Base-by-base conservation (phyloP, 2,797 vertebrate species). In the Caiman crocodilus region DNA sequence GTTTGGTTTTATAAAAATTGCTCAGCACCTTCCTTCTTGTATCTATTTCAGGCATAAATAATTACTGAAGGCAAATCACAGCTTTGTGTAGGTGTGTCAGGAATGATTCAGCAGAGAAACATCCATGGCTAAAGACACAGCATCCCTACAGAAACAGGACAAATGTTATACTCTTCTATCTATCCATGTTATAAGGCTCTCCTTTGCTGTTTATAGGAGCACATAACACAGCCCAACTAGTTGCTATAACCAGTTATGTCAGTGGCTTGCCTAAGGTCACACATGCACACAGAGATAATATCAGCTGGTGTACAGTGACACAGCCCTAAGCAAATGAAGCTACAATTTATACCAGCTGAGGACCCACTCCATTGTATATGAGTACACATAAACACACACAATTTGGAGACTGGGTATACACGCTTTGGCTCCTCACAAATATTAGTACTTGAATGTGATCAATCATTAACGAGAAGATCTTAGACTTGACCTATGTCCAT, bases 71-170 rank as follows among this genome's bases (percentile, higher is more conserved):
- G 82, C 93, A 94, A 94, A 97, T 93, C 95, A 90, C 77, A 89
- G 90, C 76, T 88, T 91, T 90, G 80, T 86, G 93, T 95, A 91
- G 91, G 93, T 94, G 93, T 84, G 92, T 87, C 88, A 91, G 57
- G 84, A 92, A 84, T 94, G 94, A 96, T 79, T 96, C 95, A 94
- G 89, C 93, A 91, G 73, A 92, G 92, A 74, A 91, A 87, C 67
- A 92, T 0, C 28, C 83, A 50, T 10, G 77, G 79, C 74, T 85
- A 85, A 91, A 89, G 90, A 87, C 6, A 7, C n/a, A 88, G 60
- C 78, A 76, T 93, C 85, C 82, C 82, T 84, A 5, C 25, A n/a
- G 91, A 94, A 95, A 89, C 14, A 87, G 60, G 73, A 79, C 32
- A 87, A 94, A 76, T 30, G 13, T 23, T 82, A 65, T 4, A 71